phyloP scores from a whole-genome alignment of 2,113 vertebrate genomes.

The Neopipo cinnamomea region DNA sequence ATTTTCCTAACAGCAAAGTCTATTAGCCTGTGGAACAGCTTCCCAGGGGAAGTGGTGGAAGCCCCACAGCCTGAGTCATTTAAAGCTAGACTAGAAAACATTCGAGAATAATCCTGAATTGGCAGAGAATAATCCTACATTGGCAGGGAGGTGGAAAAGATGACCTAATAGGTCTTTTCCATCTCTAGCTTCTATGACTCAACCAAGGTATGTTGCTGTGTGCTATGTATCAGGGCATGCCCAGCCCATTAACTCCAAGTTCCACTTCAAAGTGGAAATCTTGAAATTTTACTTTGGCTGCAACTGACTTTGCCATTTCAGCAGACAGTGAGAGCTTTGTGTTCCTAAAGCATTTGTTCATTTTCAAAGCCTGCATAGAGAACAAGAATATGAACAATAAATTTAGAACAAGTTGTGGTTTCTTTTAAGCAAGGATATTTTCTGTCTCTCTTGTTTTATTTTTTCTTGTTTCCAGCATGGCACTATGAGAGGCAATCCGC shows the following conservation, averaged over 20 bases:
- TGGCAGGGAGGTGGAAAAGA: slow-evolving; percentile 69
- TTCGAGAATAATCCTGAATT: slow-evolving; percentile 69
- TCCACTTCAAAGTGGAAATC: slow-evolving; percentile 69
- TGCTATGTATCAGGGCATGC: slow-evolving; percentile 51
- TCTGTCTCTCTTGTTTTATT: not conserved
- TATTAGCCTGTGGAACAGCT: slow-evolving; percentile 41
- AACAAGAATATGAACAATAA: slow-evolving; percentile 17
- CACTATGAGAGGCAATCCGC: not conserved
- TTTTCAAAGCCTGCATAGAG: not conserved
- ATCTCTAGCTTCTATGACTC: slow-evolving; percentile 50
- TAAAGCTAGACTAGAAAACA: slow-evolving; percentile 67
- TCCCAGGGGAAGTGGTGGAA: slow-evolving; percentile 62
- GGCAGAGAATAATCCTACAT: slow-evolving; percentile 48
- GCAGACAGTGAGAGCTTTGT: slow-evolving; percentile 39
- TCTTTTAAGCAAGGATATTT: slow-evolving; percentile 7
- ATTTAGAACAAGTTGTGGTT: slow-evolving; percentile 1
- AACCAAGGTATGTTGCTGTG: slow-evolving; percentile 62
- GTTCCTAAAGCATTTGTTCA: not conserved
- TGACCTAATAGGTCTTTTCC: slow-evolving; percentile 71
- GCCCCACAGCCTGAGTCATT: slow-evolving; percentile 67
- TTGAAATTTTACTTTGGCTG: slow-evolving; percentile 64
- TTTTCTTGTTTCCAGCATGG: not conserved
- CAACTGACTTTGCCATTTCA: slow-evolving; percentile 33
- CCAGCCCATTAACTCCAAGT: slow-evolving; percentile 53
- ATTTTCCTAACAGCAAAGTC: slow-evolving; percentile 39